A percentile compares a stretch with the other conserved stretches of the same genome.
These are phyloP conservation scores for Tiliacea citrago DNA, from an alignment of 2,888 invertebrate genomes.

Conservation along the genomic window DNA sequence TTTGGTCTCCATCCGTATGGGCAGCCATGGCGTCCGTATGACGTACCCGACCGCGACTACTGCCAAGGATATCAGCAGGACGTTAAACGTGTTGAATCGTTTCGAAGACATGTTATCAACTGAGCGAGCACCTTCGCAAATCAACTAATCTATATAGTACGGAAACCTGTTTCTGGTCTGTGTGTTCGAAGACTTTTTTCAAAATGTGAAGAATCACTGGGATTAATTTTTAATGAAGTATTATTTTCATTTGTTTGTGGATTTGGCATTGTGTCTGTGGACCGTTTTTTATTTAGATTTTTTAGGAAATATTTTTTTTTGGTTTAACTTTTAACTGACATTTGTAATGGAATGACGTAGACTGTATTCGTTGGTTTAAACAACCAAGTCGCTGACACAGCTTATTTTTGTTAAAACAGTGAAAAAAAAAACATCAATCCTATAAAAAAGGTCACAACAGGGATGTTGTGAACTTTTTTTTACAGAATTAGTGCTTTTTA, in stretches of 20 bases:
- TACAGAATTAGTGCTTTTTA: too few species aligned
- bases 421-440: background rate
- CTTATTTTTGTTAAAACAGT: background rate
- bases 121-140: slow-evolving; percentile 51
- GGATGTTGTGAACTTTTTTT: too few species aligned
- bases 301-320: too few species aligned
- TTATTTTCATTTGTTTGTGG: background rate
- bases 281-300: too few species aligned
- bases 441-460: background rate
- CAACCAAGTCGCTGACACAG: background rate
- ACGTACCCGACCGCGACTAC: slow-evolving; percentile 64
- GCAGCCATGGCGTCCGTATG: slow-evolving; percentile 57
- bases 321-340: background rate
- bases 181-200: background rate
- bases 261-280: too few species aligned
- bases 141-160: slow-evolving; percentile 24
- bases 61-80: slow-evolving; percentile 59
- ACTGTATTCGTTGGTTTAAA: background rate
- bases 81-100: slow-evolving; percentile 67
- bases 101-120: slow-evolving; percentile 73
- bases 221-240: background rate
- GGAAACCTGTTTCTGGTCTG: slow-evolving; percentile 11
- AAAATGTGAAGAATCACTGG: too few species aligned
- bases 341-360: background rate
- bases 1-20: slow-evolving; percentile 67